Evolutionary conservation across 2,888 invertebrate genomes (phyloP).

Genomic region (Ligdia adustata): DNA sequence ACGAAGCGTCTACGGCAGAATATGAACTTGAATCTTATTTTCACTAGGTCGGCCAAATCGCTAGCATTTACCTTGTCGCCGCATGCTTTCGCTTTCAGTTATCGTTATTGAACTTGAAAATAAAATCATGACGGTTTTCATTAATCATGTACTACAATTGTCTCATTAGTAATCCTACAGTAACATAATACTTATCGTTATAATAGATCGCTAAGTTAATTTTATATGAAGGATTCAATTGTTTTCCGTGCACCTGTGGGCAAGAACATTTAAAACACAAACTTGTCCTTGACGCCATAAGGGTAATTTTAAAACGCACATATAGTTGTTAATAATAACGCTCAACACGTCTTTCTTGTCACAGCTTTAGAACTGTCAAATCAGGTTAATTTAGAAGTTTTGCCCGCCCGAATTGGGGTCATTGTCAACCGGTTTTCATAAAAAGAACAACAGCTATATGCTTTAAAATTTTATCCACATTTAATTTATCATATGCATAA

Average conservation of each 20-base stretch:
- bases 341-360: constrained; percentile 3
- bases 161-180: not conserved
- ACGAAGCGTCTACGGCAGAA: not conserved
- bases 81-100: not conserved
- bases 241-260: constrained; percentile 41
- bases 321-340: constrained; percentile 36
- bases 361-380: not conserved
- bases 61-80: not conserved
- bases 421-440: constrained; percentile 25
- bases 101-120: constrained; percentile 15
- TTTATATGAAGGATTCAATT: constrained; percentile 51
- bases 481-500: constrained; percentile 10
- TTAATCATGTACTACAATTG: constrained; percentile 3
- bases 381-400: no score
- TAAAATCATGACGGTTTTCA: constrained; percentile 1
- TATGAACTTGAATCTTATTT: not conserved
- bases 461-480: constrained; percentile 21
- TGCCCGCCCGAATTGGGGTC: constrained; percentile 25
- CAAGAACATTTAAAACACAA: no score
- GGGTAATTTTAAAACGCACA: no score
- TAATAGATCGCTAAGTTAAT: constrained; percentile 31
- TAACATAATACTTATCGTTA: not conserved
- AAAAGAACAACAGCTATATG: constrained; percentile 27
- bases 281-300: no score
- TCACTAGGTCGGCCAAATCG: not conserved